Percentiles rank a stretch among this genome's conserved stretches.
These are phyloP conservation scores for Bothrops alternatus DNA, from an alignment of 2,797 vertebrate genomes.

Conservation along the genomic window DNA sequence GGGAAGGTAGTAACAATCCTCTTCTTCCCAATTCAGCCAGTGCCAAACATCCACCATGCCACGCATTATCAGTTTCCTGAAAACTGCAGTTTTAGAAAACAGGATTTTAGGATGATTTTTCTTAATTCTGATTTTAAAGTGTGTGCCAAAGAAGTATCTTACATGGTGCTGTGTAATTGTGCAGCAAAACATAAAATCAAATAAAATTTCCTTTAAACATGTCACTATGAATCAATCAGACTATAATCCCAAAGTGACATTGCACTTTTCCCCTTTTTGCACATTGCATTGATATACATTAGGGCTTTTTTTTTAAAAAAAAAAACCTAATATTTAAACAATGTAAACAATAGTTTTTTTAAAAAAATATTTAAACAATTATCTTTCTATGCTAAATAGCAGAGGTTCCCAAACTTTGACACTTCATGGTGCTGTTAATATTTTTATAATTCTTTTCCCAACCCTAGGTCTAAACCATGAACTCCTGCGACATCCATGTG, in stretches of 20 bases:
- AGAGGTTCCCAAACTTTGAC: not conserved
- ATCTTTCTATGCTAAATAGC: not conserved
- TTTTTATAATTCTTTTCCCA: not conserved
- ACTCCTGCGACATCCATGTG: not conserved
- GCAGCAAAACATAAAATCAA: not conserved
- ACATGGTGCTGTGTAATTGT: not conserved
- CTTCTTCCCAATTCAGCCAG: slow-evolving; percentile 92
- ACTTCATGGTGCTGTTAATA: not conserved
- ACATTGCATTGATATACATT: not conserved
- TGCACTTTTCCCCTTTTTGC: not conserved
- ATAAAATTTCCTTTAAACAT: not conserved
- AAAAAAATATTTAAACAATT: not conserved
- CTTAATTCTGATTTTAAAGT: not conserved
- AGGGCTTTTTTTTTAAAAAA: not conserved
- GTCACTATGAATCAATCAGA: not conserved
- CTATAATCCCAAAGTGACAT: not conserved
- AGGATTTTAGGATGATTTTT: not conserved
- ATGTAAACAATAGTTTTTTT: not conserved
- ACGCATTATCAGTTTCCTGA: slow-evolving; percentile 90
- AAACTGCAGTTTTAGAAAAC: slow-evolving; percentile 74
- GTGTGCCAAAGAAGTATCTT: not conserved
- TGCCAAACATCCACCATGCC: slow-evolving; percentile 95
- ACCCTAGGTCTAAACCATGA: not conserved
- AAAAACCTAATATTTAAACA: no score
- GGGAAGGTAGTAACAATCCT: slow-evolving; percentile 89